phyloP scores from a whole-genome alignment of 1,140 invertebrate genomes.

The Drosophila kikkawai region DNA sequence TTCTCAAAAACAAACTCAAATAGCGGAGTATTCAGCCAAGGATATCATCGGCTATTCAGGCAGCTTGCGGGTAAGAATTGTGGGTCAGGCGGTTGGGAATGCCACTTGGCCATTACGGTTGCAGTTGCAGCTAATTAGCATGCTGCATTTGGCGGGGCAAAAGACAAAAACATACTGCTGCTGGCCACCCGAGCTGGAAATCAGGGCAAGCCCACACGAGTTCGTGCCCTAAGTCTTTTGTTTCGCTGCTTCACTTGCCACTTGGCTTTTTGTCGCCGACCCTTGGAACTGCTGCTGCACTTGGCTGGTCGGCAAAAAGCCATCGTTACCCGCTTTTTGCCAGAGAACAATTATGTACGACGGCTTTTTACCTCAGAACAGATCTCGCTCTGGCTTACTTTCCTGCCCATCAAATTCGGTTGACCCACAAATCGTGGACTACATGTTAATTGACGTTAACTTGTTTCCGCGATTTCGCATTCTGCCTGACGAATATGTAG shows the following conservation, averaged over 20 bases:
- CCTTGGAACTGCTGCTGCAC: constrained; percentile 29
- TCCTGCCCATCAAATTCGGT: constrained; percentile 36
- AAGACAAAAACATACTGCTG: constrained; percentile 15
- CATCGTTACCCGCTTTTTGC: constrained; percentile 16
- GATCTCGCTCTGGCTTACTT: constrained; percentile 44
- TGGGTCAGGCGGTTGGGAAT: constrained; percentile 47
- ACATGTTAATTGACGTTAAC: constrained; percentile 52
- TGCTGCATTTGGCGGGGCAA: constrained; percentile 16
- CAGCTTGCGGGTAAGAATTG: constrained; percentile 41
- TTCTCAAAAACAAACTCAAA: constrained; percentile 21
- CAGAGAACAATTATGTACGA: constrained; percentile 38
- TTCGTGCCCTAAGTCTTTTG: constrained; percentile 71
- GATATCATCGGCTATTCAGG: constrained; percentile 34
- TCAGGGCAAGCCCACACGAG: constrained; percentile 47
- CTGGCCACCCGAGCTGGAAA: constrained; percentile 46
- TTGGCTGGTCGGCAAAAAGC: constrained; percentile 23
- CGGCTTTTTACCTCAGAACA: constrained; percentile 6
- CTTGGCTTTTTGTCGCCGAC: constrained; percentile 18
- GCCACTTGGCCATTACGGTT: constrained; percentile 38
- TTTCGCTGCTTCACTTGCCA: constrained; percentile 21
- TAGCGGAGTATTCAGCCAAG: constrained; percentile 33
- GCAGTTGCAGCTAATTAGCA: constrained; percentile 58
- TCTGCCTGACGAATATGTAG: constrained; percentile 8
- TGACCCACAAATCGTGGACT: constrained; percentile 55
- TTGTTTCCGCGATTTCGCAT: constrained; percentile 24